Conservation (phyloP, 2,797 vertebrate species). For the Coregonus sp. region DNA sequence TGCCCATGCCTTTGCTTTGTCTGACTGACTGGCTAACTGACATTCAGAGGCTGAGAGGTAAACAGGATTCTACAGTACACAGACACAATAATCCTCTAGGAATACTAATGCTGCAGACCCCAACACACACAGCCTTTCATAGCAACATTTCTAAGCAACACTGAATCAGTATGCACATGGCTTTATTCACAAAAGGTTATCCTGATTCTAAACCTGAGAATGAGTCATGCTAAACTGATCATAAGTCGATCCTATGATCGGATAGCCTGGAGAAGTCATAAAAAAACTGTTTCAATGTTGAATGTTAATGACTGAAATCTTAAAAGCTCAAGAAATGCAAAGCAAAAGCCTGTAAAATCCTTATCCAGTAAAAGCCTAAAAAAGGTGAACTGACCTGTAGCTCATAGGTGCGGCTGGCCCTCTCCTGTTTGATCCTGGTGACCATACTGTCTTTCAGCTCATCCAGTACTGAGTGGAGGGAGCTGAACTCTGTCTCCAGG, state of each 20-base stretch:
- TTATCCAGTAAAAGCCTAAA: neutral
- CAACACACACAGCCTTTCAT: neutral
- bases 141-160: neutral
- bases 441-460: slow-evolving; percentile 92
- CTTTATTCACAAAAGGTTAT: neutral
- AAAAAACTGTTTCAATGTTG: neutral
- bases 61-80: neutral
- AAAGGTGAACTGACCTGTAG: slow-evolving; percentile 80
- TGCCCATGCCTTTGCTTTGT: neutral
- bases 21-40: neutral
- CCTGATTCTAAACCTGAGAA: neutral
- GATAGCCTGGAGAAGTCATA: neutral
- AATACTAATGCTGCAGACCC: neutral
- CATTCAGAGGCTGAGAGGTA: neutral
- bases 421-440: slow-evolving; percentile 93
- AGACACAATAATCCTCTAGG: neutral
- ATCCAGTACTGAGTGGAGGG: slow-evolving; percentile 81
- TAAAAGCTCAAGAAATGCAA: neutral
- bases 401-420: slow-evolving; percentile 89
- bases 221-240: neutral
- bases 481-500: slow-evolving; percentile 86
- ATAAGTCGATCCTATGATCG: neutral
- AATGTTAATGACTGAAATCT: neutral
- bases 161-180: neutral
- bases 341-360: neutral